Evolutionary conservation across 2,113 vertebrate genomes (phyloP).

Genomic region (Charadrius vociferus): DNA sequence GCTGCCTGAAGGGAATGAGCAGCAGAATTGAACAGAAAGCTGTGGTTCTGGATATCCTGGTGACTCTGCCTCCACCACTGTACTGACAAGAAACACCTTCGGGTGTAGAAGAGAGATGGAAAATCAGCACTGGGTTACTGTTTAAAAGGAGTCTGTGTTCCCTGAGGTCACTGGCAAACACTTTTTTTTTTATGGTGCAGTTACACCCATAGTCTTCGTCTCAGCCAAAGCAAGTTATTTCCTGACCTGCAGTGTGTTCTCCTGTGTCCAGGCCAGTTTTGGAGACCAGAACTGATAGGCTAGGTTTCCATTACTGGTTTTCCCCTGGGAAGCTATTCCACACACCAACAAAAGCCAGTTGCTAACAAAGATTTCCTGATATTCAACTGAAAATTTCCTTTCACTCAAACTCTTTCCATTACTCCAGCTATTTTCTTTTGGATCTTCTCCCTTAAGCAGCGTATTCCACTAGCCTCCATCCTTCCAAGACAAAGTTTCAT

Average conservation of each 20-base stretch:
- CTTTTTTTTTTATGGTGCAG: not conserved
- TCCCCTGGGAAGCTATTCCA: not conserved
- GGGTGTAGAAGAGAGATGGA: not conserved
- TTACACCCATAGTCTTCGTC: not conserved
- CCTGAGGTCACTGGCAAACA: not conserved
- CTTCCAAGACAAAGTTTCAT: not conserved
- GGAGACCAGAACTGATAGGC: not conserved
- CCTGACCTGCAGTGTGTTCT: not conserved
- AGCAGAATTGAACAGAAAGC: not conserved
- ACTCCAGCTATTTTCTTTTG: not conserved
- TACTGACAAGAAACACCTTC: not conserved
- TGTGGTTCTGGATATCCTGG: not conserved
- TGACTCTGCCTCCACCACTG: not conserved
- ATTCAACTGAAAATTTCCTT: not conserved
- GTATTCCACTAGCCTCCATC: not conserved
- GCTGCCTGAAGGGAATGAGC: not conserved
- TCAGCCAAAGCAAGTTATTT: not conserved
- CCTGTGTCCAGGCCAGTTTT: not conserved
- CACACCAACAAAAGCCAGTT: not conserved
- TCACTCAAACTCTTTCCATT: not conserved
- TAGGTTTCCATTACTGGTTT: not conserved
- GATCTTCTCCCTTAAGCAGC: not conserved
- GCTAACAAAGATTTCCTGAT: slow-evolving; percentile 8
- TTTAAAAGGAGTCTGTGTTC: not conserved
- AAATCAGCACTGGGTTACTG: not conserved